These are phyloP conservation scores for Oceanites oceanicus DNA, from an alignment of 2,113 vertebrate genomes.

Conservation along the genomic window DNA sequence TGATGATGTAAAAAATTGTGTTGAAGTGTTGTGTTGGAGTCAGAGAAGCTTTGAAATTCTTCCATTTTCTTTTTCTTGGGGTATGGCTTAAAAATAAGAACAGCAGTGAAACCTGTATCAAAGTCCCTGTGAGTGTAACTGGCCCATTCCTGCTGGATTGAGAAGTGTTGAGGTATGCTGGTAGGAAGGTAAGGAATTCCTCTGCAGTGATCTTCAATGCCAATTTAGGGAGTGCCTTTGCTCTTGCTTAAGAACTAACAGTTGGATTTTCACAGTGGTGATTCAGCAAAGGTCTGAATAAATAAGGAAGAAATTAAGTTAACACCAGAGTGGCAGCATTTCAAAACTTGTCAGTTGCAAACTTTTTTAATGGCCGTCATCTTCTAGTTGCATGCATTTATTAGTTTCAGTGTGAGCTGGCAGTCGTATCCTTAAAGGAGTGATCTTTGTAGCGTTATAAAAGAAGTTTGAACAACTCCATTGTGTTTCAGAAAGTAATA, in stretches of 20 bases:
- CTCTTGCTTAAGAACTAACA: slow-evolving; percentile 47
- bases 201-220: background rate
- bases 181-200: background rate
- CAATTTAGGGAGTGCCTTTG: slow-evolving; percentile 50
- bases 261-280: slow-evolving; percentile 11
- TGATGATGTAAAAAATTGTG: background rate
- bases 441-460: background rate
- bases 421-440: background rate
- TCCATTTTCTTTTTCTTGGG: background rate
- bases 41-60: background rate
- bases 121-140: background rate
- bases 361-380: background rate
- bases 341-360: background rate
- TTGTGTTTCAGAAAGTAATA: background rate
- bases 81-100: background rate
- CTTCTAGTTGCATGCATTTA: background rate
- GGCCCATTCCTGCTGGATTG: background rate
- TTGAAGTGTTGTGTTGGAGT: background rate
- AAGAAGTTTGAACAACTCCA: background rate
- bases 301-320: slow-evolving; percentile 30
- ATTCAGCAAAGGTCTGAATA: slow-evolving; percentile 44
- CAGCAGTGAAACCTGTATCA: background rate
- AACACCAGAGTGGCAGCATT: background rate
- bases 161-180: background rate
- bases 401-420: background rate